Evolutionary conservation across 2,888 invertebrate genomes (phyloP).

Genomic region (Uropetala carovei): DNA sequence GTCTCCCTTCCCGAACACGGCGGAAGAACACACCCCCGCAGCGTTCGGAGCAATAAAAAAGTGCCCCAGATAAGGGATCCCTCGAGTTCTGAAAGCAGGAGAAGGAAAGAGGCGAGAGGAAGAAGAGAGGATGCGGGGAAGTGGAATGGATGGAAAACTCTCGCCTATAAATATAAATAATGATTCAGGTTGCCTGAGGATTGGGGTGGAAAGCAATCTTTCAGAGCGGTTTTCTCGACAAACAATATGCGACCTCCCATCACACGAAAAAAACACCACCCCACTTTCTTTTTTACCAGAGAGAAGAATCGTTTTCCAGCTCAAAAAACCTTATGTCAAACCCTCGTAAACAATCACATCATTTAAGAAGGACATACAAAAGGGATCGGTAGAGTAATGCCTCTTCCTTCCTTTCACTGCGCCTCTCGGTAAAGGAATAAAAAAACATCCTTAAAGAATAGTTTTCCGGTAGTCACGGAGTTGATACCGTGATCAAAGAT

Average conservation of each 20-base stretch:
- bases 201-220: constrained; percentile 54
- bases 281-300: background rate
- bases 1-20: constrained; percentile 37
- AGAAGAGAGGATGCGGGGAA: background rate
- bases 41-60: constrained; percentile 57
- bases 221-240: constrained; percentile 40
- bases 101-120: background rate
- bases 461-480: background rate
- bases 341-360: constrained; percentile 56
- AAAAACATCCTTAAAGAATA: background rate
- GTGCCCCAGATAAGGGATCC: constrained; percentile 62
- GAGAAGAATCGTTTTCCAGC: constrained; percentile 35
- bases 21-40: constrained; percentile 35
- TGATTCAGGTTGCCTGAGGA: constrained; percentile 52
- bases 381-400: background rate
- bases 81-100: background rate
- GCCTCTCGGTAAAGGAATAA: background rate
- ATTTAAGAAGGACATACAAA: background rate
- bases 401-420: background rate
- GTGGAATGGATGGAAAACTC: constrained; percentile 61
- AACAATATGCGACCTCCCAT: constrained; percentile 54
- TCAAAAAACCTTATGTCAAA: constrained; percentile 56
- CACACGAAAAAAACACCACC: background rate
- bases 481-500: background rate
- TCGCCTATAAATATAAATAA: constrained; percentile 64